Base-by-base conservation (phyloP, 2,113 vertebrate species). In the Clupea harengus region DNA sequence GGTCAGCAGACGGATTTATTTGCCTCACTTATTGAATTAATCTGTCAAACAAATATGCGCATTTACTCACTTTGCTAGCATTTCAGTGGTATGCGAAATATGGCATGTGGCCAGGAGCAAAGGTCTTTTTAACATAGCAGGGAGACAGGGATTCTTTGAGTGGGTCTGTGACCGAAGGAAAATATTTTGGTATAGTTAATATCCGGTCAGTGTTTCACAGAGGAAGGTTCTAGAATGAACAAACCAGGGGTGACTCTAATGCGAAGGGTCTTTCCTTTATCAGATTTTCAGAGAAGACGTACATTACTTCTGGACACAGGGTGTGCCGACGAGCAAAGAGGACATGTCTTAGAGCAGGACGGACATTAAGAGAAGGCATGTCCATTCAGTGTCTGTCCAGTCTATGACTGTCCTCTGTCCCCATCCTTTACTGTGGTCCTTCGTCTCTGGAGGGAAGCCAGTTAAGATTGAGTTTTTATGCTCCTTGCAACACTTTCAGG, bases 1-100 rank as follows among this genome's bases (percentile, higher is more conserved):
- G 18, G 54, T 60, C 54, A 60, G 54, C 54, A n/a, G 54, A 22
- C 54, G 4, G 54, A 60, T 60, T 60, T 60, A 78, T 78, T 78
- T 78, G 28, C 28, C 72, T 78, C 72, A 78, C 25, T 78, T 78
- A 78, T 78, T 78, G 72, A 78, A 78, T 78, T 78, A 78, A 78
- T 78, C 72, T 11, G 28, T 78, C 72, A 78, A 78, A 78, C 72
- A 78, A 39, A 78, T 78, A 78, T 15, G 28, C 72, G 39, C 72
- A 78, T 78, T 78, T 78, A 78, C 28, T 78, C 72, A 44, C 72
- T 78, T 78, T 78, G 72, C 28, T 17, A 17, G 72, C 25, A 13
- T 78, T 5, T 3, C 72, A 4, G 72, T 78, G 72, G 72, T 78
- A 78, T 78, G 72, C 15, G 32, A 32, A 32, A 25, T 67, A 78